These are phyloP conservation scores for Biston stratarius DNA, from an alignment of 2,888 invertebrate genomes.

Conservation along the genomic window DNA sequence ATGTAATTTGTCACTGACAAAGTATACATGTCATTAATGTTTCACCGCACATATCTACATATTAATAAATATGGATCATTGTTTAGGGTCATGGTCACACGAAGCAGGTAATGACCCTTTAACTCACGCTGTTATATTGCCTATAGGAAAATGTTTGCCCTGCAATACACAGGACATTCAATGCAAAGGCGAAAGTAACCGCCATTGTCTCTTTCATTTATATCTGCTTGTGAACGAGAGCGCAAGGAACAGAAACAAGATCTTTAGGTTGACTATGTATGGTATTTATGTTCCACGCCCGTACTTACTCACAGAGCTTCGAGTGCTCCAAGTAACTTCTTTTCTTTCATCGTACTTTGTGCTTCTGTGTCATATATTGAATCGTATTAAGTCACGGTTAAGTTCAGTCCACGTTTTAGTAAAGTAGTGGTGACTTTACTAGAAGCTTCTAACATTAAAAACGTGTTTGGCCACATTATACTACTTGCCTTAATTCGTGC, in stretches of 20 bases:
- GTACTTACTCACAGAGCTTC: no score
- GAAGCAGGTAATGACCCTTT: conserved; percentile 4
- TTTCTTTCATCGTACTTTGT: not conserved
- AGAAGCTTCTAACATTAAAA: no score
- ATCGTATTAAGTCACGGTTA: no score
- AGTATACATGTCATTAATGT: not conserved
- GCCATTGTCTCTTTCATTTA: not conserved
- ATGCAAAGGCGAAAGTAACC: not conserved
- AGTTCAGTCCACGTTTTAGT: no score
- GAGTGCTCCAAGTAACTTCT: not conserved
- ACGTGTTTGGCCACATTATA: no score
- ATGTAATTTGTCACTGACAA: conserved; percentile 13
- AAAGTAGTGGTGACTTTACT: no score
- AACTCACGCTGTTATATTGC: not conserved
- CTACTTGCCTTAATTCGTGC: no score
- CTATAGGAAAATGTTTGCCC: not conserved
- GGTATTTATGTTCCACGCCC: no score
- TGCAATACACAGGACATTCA: not conserved
- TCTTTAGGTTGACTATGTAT: not conserved
- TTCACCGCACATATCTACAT: not conserved
- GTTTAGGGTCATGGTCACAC: conserved; percentile 1
- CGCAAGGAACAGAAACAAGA: not conserved
- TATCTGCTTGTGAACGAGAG: not conserved
- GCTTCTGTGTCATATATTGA: no score
- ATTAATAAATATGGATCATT: conserved; percentile 5